phyloP scores from a whole-genome alignment of 2,113 vertebrate species.

The zebrafish (Danio rerio) region DNA sequence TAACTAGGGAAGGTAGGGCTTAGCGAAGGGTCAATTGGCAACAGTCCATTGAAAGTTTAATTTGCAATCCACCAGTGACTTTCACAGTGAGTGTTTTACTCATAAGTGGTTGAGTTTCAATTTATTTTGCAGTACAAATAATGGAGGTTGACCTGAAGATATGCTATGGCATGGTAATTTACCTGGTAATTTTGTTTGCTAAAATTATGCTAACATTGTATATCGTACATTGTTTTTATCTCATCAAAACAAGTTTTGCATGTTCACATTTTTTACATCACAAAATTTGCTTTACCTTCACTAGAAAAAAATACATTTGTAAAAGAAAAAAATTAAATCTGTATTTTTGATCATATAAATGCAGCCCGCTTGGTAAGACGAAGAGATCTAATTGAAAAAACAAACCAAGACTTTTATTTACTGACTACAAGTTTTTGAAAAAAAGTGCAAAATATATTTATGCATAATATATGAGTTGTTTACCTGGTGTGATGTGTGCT shows the following conservation, averaged over 20 bases:
- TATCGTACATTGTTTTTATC: neutral
- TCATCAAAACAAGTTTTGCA: neutral
- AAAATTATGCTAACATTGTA: neutral
- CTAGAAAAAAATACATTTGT: neutral
- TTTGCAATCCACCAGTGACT: neutral
- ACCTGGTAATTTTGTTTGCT: too few relatives aligned
- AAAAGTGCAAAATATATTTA: neutral
- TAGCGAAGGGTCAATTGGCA: too few relatives aligned
- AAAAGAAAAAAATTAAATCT: neutral
- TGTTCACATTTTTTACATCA: neutral
- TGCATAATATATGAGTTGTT: neutral
- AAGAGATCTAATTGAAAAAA: neutral
- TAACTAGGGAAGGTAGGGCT: too few relatives aligned
- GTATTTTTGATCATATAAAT: conserved; percentile 7
- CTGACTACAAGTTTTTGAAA: too few relatives aligned
- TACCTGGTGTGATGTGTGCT: neutral
- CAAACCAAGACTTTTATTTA: neutral
- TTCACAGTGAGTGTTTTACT: too few relatives aligned
- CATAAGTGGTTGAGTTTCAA: neutral
- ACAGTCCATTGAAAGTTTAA: too few relatives aligned
- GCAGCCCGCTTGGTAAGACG: neutral
- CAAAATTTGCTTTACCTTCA: neutral
- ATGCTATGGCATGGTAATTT: too few relatives aligned
- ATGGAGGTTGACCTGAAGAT: neutral
- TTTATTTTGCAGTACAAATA: neutral